Evolutionary conservation across 2,113 vertebrate genomes (phyloP).

Genomic region (Sapajus apella): DNA sequence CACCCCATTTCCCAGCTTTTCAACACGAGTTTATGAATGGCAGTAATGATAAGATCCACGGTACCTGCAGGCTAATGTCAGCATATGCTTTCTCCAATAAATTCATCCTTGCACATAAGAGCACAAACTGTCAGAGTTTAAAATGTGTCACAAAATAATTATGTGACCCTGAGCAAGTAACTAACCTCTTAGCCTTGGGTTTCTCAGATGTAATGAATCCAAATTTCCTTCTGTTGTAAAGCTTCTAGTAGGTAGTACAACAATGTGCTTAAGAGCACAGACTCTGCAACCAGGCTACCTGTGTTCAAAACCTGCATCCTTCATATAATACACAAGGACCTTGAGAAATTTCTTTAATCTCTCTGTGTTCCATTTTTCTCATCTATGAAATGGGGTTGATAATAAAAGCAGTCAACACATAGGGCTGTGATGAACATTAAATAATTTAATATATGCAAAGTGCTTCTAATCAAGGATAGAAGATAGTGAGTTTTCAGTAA

Average conservation of each 20-base stretch:
- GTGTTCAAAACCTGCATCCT: background rate
- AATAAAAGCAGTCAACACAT: background rate
- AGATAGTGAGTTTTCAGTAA: background rate
- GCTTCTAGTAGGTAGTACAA: background rate
- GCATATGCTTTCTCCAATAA: background rate
- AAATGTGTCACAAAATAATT: conserved; percentile 20
- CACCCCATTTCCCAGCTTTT: background rate
- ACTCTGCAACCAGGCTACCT: background rate
- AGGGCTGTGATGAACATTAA: background rate
- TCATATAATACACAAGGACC: background rate
- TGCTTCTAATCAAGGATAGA: background rate
- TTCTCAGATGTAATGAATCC: background rate
- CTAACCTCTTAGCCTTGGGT: background rate
- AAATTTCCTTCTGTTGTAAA: background rate
- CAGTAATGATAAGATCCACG: background rate
- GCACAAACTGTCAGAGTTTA: background rate
- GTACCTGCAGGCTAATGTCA: background rate
- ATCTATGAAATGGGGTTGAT: background rate
- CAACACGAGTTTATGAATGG: background rate
- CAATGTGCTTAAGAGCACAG: background rate
- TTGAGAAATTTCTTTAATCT: background rate
- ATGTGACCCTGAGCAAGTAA: background rate
- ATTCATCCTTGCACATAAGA: background rate
- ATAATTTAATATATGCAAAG: background rate
- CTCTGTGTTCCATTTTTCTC: background rate